Conservation (phyloP, 1,140 invertebrate species). For the Psix sp. region DNA sequence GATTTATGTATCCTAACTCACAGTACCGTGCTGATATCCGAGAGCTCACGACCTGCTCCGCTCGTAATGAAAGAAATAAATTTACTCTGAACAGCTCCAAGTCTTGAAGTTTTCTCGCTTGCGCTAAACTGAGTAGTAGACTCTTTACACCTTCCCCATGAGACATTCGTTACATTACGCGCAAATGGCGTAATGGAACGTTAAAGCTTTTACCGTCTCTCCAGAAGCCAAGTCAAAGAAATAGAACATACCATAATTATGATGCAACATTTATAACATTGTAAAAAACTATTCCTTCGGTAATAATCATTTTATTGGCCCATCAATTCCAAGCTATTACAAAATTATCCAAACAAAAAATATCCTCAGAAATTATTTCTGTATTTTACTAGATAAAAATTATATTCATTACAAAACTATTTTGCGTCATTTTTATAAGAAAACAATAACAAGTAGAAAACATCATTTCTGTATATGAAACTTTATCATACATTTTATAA, state of each 20-base stretch:
- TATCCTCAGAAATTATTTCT: too few relatives aligned
- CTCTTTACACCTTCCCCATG: constrained; percentile 63
- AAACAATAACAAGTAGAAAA: too few relatives aligned
- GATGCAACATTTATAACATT: constrained; percentile 41
- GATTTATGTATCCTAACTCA: constrained; percentile 76
- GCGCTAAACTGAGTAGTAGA: constrained; percentile 52
- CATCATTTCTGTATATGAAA: too few relatives aligned
- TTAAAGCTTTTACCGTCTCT: constrained; percentile 64
- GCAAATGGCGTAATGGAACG: constrained; percentile 65
- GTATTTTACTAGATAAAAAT: too few relatives aligned
- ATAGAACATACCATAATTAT: constrained; percentile 53
- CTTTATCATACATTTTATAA: too few relatives aligned
- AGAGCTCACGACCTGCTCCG: constrained; percentile 75
- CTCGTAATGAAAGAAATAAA: constrained; percentile 79
- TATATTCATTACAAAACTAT: too few relatives aligned
- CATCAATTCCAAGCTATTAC: background rate
- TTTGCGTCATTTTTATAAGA: too few relatives aligned
- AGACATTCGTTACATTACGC: constrained; percentile 67
- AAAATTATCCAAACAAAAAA: too few relatives aligned
- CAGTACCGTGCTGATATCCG: constrained; percentile 76
- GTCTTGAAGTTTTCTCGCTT: constrained; percentile 58
- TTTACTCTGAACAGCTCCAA: constrained; percentile 67
- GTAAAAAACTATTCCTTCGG: constrained; percentile 3
- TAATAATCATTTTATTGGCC: background rate
- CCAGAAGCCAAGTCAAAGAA: constrained; percentile 53